Base-by-base conservation (phyloP, 1,140 invertebrate species). In the Lutraria rhynchaena region DNA sequence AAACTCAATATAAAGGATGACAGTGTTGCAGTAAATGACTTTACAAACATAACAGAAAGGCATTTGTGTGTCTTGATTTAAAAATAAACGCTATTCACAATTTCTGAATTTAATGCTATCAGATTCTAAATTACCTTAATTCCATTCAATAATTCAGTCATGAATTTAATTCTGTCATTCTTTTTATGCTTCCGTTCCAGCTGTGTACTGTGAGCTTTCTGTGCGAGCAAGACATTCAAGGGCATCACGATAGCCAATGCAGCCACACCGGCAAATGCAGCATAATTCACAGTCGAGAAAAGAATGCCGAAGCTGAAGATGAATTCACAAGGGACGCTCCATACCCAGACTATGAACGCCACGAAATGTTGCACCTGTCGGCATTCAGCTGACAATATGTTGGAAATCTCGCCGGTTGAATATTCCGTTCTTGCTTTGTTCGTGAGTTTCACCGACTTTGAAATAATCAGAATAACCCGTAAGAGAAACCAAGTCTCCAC, bases 231-330 rank as follows among this genome's bases (percentile, higher is more conserved):
- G 1, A 95, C 96, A 70, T 87, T 86, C 3, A 87, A 31, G n/a
- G 97, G 97, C 84, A 98, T 97, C 37, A 98, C 93, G 67, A 98
- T 94, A 24, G 98, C 95, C 97, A 99, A 98, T 5, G 99, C 96
- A 60, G 95, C 95, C 24, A 99, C 92, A 33, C 97, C 98, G 37
- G 98, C 96, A 1, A 99, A 91, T 2, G 98, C 97, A 0, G 97
- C 96, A 0, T 95, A 95, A 4, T 98, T 95, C 2, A 94, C 75
- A 15, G 89, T 88, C 22, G 89, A 75, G 83, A 89, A 94, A 9
- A 94, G 89, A 63, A 94, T 90, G 22, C 85, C 86, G 5, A 93
- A 61, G 29, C 89, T 86, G 0, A 93, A 27, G 17, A 81, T 29
- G 11, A 93, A 89, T 76, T 92, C 91, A 0, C 93, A 63, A 9